Evolutionary conservation across 2,888 invertebrate genomes (phyloP), one percentile per base, ranked within the genome.

Genomic region (Teinopalpus imperialis): DNA sequence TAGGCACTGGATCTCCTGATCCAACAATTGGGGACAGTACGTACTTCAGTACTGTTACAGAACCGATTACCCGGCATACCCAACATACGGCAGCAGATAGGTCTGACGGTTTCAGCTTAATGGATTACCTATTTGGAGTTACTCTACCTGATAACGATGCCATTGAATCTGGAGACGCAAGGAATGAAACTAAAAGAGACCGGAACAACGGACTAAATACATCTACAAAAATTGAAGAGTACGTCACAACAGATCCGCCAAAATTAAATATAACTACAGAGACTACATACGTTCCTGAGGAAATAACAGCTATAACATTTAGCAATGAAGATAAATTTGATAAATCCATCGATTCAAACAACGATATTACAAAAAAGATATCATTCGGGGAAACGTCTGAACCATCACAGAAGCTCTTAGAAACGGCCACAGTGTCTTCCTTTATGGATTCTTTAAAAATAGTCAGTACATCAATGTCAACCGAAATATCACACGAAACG

Each of bases 401-500:
- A 3, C 44, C 40, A 44, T 43, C 61, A 6, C 56, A 55, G 7
- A 61, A 61, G 55, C 49, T 8, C 5, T 24, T 76, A 34, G 76
- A 81, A 62, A 64, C 69, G 2, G 66, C 86, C 2, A 74, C 85
- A 2, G 63, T 69, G 26, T 85, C 86, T 47, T 69, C 82, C 56
- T 80, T 81, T 66, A 77, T 90, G 89, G 86, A 87, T 72, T 80
- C 90, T 54, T 79, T 86, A 6, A 87, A 90, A 48, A 79, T 92
- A 3, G 74, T 94, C 4, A 91, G 93, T 54, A 96, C 95, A 0
- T 94, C 95, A 1, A 94, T 94, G 64, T 94, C 94, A 1, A 95
- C 95, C 10, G 94, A 94, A 74, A 89, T 95, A 29, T 94, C 95
- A 7, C 94, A 95, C 57, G 95, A 96, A 90, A 96, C 96, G 21